Conservation (phyloP, 2,797 vertebrate species). For the Hypotaenidia philippensis region DNA sequence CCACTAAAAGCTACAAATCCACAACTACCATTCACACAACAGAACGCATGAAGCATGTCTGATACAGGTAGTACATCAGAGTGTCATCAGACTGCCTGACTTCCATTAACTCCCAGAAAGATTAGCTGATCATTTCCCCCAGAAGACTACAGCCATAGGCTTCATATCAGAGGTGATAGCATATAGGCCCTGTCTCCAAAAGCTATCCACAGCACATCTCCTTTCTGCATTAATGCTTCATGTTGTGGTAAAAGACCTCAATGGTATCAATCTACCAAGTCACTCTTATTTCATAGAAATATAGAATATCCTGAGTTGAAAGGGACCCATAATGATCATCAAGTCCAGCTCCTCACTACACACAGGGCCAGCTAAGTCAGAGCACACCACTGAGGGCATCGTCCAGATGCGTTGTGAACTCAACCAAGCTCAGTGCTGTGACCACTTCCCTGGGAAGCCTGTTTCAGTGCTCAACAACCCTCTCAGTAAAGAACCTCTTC, state of each 20-base stretch:
- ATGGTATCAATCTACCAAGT: neutral
- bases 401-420: too few species aligned
- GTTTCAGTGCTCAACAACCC: too few species aligned
- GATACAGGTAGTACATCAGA: neutral
- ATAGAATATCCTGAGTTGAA: too few species aligned
- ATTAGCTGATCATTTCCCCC: neutral
- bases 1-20: neutral
- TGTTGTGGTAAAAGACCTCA: neutral
- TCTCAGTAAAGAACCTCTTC: too few species aligned
- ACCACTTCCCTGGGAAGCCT: too few species aligned
- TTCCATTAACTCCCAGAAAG: neutral
- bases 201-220: neutral
- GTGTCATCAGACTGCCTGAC: neutral
- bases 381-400: too few species aligned
- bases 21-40: neutral
- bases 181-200: neutral
- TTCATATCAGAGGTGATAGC: accelerated
- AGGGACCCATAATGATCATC: too few species aligned
- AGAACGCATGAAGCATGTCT: neutral
- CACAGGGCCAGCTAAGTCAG: too few species aligned
- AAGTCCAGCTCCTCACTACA: too few species aligned
- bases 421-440: too few species aligned
- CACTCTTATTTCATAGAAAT: neutral
- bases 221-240: neutral
- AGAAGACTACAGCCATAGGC: neutral